Base-by-base conservation (phyloP, 2,113 vertebrate species). In the Myotis lucifugus region DNA sequence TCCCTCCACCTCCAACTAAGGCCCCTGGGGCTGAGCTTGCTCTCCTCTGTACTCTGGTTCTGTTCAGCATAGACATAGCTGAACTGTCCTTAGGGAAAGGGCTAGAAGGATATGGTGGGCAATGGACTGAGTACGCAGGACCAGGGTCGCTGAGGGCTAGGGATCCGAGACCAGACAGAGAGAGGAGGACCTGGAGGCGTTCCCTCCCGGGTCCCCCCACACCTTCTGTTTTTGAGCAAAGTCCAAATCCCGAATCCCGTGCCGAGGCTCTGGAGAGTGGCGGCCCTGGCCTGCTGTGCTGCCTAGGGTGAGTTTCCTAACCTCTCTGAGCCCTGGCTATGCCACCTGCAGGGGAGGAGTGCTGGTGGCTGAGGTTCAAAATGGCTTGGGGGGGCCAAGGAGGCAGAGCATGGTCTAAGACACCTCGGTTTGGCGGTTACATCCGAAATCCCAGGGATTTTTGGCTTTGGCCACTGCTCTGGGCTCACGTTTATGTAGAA, bases 41-140 rank as follows among this genome's bases (percentile, higher is more conserved):
- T 54, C 52, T 54, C 52, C 52, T 54, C 52, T 54, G 6, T 5
- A 1, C 17, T 54, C 52, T 54, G 5, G 15, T 19, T 54, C 6
- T 6, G 6, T 54, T 54, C 52, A 54, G 52, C 52, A 54, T 54
- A 54, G 52, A 54, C 17, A 54, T 54, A 6, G 52, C 52, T 54
- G 99, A 67, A 29, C 10, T 6, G 50, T 46, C 56, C 61, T 0
- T 19, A 4, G 61, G 40, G 90, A 74, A 46, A 54, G 69, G 69
- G 54, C 34, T 32, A 29, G 34, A 78, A 29, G 77, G 46, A 27
- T 13, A 14, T 1, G 1, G 56, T 15, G 12, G 13, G 48, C 52
- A 5, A 64, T 3, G 34, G 34, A 8, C 78, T 18, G n/a, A 27
- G 52, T 32, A 12, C 15, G 9, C 77, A 76, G 72, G 82, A 46